phyloP scores from a whole-genome alignment of 1,140 invertebrate species.

The Orius insidiosus region DNA sequence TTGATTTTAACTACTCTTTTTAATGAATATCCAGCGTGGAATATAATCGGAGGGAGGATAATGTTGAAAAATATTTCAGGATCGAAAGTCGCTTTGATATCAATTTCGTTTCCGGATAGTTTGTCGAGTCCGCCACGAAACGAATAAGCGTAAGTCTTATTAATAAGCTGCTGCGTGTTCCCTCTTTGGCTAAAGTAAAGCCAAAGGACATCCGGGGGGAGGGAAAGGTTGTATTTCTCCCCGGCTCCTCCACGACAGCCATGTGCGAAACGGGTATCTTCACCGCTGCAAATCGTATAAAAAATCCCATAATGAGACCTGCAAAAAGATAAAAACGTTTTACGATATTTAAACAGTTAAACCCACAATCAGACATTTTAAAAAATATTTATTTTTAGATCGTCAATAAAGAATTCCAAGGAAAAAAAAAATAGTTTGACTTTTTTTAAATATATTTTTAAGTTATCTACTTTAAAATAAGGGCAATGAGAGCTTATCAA shows the following conservation, averaged over 20 bases:
- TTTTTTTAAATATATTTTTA: no score
- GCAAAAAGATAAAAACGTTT: conserved; percentile 10
- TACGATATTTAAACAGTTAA: background rate
- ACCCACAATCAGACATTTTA: no score
- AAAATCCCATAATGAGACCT: conserved; percentile 86
- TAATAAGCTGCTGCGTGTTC: conserved; percentile 29
- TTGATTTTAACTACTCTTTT: conserved; percentile 62
- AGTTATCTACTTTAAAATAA: no score
- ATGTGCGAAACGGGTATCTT: conserved; percentile 45
- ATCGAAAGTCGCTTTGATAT: conserved; percentile 90
- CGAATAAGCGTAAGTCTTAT: conserved; percentile 73
- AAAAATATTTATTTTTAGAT: no score
- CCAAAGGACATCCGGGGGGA: conserved; percentile 63
- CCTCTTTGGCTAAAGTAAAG: conserved; percentile 43
- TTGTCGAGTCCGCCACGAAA: conserved; percentile 71
- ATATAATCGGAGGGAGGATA: conserved; percentile 91
- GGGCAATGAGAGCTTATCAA: no score
- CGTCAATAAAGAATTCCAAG: no score
- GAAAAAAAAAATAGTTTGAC: no score
- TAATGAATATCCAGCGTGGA: conserved; percentile 93
- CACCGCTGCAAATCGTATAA: conserved; percentile 57
- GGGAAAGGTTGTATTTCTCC: conserved; percentile 38
- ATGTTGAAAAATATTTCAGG: conserved; percentile 99
- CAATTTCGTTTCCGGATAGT: conserved; percentile 66
- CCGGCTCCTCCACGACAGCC: conserved; percentile 42